Evolutionary conservation across 2,888 invertebrate genomes (phyloP), one percentile per base, ranked within the genome.

Genomic region (Resseliella maxima): DNA sequence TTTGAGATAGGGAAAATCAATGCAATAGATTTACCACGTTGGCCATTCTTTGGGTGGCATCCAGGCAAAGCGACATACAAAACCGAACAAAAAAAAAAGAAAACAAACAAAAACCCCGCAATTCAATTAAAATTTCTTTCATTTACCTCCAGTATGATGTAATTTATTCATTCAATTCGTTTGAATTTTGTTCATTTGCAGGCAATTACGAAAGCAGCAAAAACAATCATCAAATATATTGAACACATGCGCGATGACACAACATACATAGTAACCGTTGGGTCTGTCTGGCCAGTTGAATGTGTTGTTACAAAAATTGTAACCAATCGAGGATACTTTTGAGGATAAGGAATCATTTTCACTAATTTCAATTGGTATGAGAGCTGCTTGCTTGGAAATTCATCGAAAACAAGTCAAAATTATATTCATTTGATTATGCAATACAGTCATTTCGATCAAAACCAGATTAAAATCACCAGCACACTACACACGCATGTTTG

Each of bases 141-240:
- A 24, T 38, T 38, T 38, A 83, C 41, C 38, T 83, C 83, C n/a
- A 81, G 24, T n/a, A 36, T 83, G 38, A 83, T 83, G 83, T 83
- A 38, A 83, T 83, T 83, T 83, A 83, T 83, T 83, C 83, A 83
- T 83, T 38, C 83, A 83, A 38, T n/a, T 83, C 83, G 83, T 72
- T 35, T 72, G 72, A 31, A 18, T 72, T 72, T 31, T 72, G 31
- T 15, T 72, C 35, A 31, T 72, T 72, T 72, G 31, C 31, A 72
- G 72, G 18, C 35, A 10, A 72, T 72, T 72, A 12, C 18, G 72
- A 10, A n/a, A 72, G 1, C 72, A 15, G 72, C 10, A 72, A 72
- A 31, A 27, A 27, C 72, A 18, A 72, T 31, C 72, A 72, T 59
- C 72, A 27, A 18, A 72, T 72, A 72, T 12, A 72, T 15, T 31